Evolutionary conservation across 2,888 invertebrate species (phyloP).

Genomic region (Philereme transversata): DNA sequence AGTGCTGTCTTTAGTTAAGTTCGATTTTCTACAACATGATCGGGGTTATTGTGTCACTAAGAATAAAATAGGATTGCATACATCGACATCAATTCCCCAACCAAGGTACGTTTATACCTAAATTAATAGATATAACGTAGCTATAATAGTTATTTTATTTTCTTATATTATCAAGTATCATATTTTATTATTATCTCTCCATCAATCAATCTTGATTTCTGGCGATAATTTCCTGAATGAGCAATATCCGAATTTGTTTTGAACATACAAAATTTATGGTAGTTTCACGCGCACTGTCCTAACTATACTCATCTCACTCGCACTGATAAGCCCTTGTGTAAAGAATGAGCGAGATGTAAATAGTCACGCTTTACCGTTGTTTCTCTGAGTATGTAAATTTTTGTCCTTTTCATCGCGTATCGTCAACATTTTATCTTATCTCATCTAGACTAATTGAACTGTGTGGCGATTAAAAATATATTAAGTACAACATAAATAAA

Average conservation of each 20-base stretch:
- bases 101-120: too few species aligned
- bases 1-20: too few species aligned
- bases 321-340: constrained; percentile 24
- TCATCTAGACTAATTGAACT: constrained; percentile 10
- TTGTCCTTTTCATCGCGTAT: constrained; percentile 15
- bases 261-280: constrained; percentile 9
- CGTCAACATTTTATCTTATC: constrained; percentile 6
- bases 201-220: not conserved
- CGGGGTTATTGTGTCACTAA: too few species aligned
- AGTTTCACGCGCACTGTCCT: constrained; percentile 9
- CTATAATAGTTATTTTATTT: not conserved
- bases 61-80: too few species aligned
- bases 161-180: not conserved
- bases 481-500: not conserved
- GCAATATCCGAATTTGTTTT: constrained; percentile 30
- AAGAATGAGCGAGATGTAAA: constrained; percentile 29
- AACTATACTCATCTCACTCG: constrained; percentile 26
- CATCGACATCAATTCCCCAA: too few species aligned
- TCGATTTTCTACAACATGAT: too few species aligned
- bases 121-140: too few species aligned
- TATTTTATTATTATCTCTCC: not conserved
- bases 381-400: constrained; percentile 10
- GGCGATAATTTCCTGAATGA: constrained; percentile 24
- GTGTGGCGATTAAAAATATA: constrained; percentile 9
- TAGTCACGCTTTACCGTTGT: constrained; percentile 25